A percentile compares a stretch with the other conserved stretches of the same genome.
These are phyloP conservation scores for Polia nebulosa DNA, from an alignment of 2,888 invertebrate species.

Conservation along the genomic window DNA sequence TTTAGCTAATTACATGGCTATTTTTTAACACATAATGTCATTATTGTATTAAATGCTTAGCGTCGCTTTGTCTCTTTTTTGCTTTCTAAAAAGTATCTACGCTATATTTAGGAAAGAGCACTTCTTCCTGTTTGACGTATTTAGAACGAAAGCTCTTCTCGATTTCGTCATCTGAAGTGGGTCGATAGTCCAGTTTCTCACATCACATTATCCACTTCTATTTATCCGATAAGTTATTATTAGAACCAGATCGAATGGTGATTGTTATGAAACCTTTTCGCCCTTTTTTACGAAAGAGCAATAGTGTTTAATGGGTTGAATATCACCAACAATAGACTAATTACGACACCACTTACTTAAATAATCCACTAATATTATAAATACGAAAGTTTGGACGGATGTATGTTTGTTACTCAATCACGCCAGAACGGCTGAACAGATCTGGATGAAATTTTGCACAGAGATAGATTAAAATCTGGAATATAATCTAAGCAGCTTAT, in stretches of 20 bases:
- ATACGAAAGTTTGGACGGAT: too few species aligned
- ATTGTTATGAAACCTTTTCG: constrained; percentile 22
- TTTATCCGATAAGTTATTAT: constrained; percentile 28
- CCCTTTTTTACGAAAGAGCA: background rate
- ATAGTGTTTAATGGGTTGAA: background rate
- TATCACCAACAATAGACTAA: background rate
- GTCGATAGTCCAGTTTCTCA: constrained; percentile 27
- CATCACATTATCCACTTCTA: constrained; percentile 3
- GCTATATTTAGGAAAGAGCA: background rate
- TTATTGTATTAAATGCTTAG: too few species aligned
- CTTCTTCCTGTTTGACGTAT: constrained; percentile 31
- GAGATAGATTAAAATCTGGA: too few species aligned
- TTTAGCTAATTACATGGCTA: too few species aligned
- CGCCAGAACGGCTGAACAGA: too few species aligned
- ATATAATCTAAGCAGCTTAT: too few species aligned
- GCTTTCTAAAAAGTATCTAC: constrained; percentile 14
- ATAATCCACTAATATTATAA: too few species aligned
- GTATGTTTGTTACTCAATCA: too few species aligned
- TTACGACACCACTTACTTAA: too few species aligned
- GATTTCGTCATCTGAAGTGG: constrained; percentile 27
- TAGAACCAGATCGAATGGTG: constrained; percentile 1
- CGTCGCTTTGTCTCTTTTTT: background rate
- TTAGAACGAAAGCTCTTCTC: constrained; percentile 25
- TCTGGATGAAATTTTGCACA: too few species aligned
- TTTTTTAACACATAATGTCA: too few species aligned